Percentiles rank a stretch among this genome's conserved stretches.
Evolutionary conservation across 2,888 invertebrate genomes (phyloP).

Genomic region (Lampropteryx suffumata): DNA sequence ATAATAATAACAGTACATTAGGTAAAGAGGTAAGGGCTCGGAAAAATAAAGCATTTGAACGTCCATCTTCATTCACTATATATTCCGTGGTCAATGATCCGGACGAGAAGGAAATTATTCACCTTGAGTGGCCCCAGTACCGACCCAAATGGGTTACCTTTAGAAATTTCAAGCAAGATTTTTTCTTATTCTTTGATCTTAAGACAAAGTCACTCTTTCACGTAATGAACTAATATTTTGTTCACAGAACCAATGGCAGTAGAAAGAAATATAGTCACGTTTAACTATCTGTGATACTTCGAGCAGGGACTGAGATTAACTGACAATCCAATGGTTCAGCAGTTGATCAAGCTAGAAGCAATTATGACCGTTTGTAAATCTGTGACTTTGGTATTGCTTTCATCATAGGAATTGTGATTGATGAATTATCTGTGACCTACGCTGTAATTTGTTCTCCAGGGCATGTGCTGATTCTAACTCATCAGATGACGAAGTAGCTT

Average conservation of each 20-base stretch:
- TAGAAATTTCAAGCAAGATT: slow-evolving; percentile 12
- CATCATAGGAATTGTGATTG: not conserved
- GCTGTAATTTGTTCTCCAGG: slow-evolving; percentile 10
- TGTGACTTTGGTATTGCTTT: not conserved
- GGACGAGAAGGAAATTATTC: slow-evolving; percentile 14
- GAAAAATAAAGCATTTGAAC: not conserved
- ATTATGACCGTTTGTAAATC: too few species aligned
- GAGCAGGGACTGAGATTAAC: too few species aligned
- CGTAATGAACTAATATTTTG: too few species aligned
- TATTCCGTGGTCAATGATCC: slow-evolving; percentile 14
- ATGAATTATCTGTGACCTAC: slow-evolving; percentile 3
- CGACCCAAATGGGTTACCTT: slow-evolving; percentile 16
- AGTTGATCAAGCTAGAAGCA: too few species aligned
- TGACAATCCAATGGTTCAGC: too few species aligned
- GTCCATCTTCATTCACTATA: slow-evolving; percentile 2
- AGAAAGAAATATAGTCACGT: too few species aligned
- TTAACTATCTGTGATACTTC: too few species aligned
- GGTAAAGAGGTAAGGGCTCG: not conserved
- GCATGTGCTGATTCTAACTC: slow-evolving; percentile 11
- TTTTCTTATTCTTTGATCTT: too few species aligned
- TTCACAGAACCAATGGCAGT: too few species aligned
- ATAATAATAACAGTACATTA: not conserved
- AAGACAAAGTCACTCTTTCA: too few species aligned
- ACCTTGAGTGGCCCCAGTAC: not conserved
- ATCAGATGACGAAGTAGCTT: slow-evolving; percentile 25